These are phyloP conservation scores for Thera britannica DNA, from an alignment of 2,888 invertebrate species.

Conservation along the genomic window DNA sequence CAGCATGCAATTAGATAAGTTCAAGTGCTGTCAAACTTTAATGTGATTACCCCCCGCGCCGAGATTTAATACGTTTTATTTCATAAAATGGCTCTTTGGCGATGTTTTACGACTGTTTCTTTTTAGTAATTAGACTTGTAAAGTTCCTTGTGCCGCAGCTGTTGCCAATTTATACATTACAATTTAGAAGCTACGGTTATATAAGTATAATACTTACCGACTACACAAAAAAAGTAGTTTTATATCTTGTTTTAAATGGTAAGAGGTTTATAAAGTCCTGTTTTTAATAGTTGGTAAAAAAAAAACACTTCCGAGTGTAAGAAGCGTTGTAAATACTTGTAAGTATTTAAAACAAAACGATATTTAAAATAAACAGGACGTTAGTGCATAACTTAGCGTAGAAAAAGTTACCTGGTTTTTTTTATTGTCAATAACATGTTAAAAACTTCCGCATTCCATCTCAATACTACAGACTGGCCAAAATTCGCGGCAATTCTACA, in stretches of 20 bases:
- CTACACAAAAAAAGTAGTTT: background rate
- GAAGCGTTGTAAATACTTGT: no score
- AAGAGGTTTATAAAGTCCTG: no score
- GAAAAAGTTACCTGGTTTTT: background rate
- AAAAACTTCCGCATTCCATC: constrained; percentile 35
- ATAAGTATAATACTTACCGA: background rate
- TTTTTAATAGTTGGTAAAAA: no score
- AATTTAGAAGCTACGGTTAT: background rate
- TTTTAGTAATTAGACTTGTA: constrained; percentile 37
- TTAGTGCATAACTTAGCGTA: no score
- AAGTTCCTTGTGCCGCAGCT: constrained; percentile 23
- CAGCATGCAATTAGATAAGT: constrained; percentile 37
- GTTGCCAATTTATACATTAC: constrained; percentile 18
- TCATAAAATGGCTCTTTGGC: constrained; percentile 38
- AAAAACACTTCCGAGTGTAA: no score
- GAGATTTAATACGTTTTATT: constrained; percentile 41
- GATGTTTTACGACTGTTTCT: constrained; percentile 41
- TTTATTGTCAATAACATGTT: background rate
- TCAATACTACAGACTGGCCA: constrained; percentile 31
- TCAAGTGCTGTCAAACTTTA: constrained; percentile 32
- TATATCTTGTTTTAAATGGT: background rate
- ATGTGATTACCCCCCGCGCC: constrained; percentile 24
- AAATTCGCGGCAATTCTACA: constrained; percentile 29
- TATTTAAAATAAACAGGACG: no score
- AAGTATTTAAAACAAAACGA: no score